phyloP scores from a whole-genome alignment of 2,113 vertebrate species.

The Serinus canaria region DNA sequence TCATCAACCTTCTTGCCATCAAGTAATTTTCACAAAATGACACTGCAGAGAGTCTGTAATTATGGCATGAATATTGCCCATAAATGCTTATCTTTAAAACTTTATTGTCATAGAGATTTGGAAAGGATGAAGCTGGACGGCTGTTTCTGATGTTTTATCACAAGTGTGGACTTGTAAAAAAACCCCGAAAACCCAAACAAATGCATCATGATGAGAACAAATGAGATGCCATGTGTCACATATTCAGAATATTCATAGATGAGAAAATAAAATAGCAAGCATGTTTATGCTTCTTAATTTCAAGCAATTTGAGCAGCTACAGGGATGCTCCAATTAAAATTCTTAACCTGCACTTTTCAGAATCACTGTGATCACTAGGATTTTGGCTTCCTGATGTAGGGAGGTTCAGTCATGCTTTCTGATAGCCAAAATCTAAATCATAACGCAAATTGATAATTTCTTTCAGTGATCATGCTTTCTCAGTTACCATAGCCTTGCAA shows the following conservation, averaged over 20 bases:
- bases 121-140: not conserved
- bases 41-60: not conserved
- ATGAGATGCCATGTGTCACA: not conserved
- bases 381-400: not conserved
- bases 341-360: not conserved
- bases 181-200: fast-evolving
- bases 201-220: not conserved
- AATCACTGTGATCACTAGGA: not conserved
- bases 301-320: not conserved
- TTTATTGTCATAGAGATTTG: not conserved
- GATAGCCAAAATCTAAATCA: not conserved
- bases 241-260: not conserved
- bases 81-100: not conserved
- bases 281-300: not conserved
- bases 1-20: not conserved
- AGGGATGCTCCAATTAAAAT: not conserved
- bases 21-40: not conserved
- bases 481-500: not conserved
- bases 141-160: not conserved
- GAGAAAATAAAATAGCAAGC: not conserved
- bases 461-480: not conserved
- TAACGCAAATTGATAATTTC: not conserved
- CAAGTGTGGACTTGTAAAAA: not conserved
- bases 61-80: not conserved
- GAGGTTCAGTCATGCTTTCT: not conserved